These are phyloP conservation scores for Reinhardtius hippoglossoides DNA, from an alignment of 2,113 vertebrate genomes.

Conservation along the genomic window DNA sequence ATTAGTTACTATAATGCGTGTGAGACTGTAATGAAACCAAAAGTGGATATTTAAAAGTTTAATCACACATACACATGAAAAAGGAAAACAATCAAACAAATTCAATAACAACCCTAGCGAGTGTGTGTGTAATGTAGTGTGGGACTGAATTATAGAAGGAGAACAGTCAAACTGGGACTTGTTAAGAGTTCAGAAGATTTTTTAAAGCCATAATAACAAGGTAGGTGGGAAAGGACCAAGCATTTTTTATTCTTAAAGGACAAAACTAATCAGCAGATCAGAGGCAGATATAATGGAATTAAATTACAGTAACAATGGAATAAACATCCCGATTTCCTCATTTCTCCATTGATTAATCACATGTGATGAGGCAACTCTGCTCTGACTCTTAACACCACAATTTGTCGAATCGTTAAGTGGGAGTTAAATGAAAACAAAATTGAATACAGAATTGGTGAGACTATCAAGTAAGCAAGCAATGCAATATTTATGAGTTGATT, in stretches of 20 bases:
- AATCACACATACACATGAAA: background rate
- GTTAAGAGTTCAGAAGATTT: constrained; percentile 5
- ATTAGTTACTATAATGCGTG: background rate
- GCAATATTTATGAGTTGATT: constrained; percentile 77
- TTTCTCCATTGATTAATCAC: background rate
- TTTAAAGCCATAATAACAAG: constrained; percentile 15
- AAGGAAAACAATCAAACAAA: constrained; percentile 1
- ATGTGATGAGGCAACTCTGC: constrained; percentile 16
- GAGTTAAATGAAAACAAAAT: constrained; percentile 61
- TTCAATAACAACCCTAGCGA: background rate
- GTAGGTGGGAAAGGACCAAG: background rate
- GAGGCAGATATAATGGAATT: constrained; percentile 3
- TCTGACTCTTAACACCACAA: constrained; percentile 22
- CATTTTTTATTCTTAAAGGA: too few relatives aligned
- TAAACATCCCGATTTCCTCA: constrained; percentile 6
- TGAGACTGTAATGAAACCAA: background rate
- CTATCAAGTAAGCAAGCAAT: constrained; percentile 66
- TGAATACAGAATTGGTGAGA: constrained; percentile 69
- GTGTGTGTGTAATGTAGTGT: background rate
- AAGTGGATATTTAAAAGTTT: background rate
- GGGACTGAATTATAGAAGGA: constrained; percentile 3
- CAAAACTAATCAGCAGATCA: background rate
- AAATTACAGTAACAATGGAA: constrained; percentile 13
- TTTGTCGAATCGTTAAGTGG: constrained; percentile 41
- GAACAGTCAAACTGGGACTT: background rate